Evolutionary conservation across 1,140 invertebrate species (phyloP), one percentile per base, ranked within the genome.

Genomic region (Macrobrachium nipponense): DNA sequence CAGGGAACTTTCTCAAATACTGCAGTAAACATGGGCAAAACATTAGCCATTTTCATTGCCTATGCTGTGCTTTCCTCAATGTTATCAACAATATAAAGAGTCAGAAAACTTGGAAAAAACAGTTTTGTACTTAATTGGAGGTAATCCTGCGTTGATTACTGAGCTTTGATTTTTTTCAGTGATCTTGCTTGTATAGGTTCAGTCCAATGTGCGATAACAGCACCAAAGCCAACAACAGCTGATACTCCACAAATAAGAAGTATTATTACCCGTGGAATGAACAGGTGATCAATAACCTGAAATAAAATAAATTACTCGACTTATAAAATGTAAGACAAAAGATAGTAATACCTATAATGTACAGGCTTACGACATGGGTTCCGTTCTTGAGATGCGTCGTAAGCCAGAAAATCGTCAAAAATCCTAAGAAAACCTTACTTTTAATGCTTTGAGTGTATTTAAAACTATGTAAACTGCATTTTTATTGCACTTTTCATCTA

Each of bases 101-200:
- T 58, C 43, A 10, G 27, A 76, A 51, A 17, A 20, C 64, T 59
- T 70, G 14, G 3, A 36, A 18, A 15, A 12, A 5, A 15, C 68
- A 27, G 15, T 17, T 58, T n/a, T 76, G 20, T 61, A 51, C 36
- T 64, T 14, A 18, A 20, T n/a, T 23, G 12, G 12, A 68, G 20
- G 6, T 14, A 79, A 3, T 8, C 17, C 20, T 8, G n/a, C n/a
- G 27, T 11, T 66, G 23, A 43, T 80, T 66, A 44, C 62, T 64
- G 81, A n/a, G 76, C 44, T 61, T 81, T 87, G 11, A 87, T 61
- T 76, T 87, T 87, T 62, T 87, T 87, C 0, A 87, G 79, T n/a
- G 85, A 61, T 44, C 18, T 73, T 20, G 79, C 79, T 20, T 76
- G 27, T 20, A 82, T 61, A 51, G 85, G 79, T 51, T 87, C 79